Base-by-base conservation (phyloP, 2,888 invertebrate species). In the Melanchra persicariae region DNA sequence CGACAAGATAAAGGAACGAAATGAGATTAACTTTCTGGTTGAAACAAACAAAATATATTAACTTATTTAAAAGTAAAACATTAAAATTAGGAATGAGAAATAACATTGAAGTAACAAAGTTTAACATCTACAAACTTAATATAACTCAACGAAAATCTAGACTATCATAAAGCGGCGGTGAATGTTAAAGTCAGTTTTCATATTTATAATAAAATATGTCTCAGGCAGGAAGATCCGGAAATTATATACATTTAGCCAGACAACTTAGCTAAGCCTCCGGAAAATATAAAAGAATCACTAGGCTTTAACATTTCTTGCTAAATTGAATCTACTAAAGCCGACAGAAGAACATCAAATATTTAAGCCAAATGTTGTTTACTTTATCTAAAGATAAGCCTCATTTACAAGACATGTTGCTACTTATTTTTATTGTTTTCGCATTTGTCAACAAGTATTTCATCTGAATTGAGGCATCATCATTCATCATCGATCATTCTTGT, bases 221-320 rank as follows among this genome's bases (percentile, higher is more conserved):
- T n/a, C 3, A 10, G 47, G 40, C 40, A 49, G 15, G 15, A 54
- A 34, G 15, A 17, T 59, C 78, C 58, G 71, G 74, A 77, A 74
- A 74, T 74, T 70, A 55, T 4, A 71, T 47, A 57, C 70, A 69
- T 59, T 70, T 52, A 59, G 58, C n/a, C 52, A 24, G 45, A 70
- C 24, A 43, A n/a, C 12, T 49, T 40, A 22, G 22, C 30, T 7
- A 66, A 51, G 19, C 9, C 51, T 70, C 24, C 40, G 17, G 54
- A 59, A 70, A 70, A 34, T 49, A 9, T 54, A 24, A 55, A 77
- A 12, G 52, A 1, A 24, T 24, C n/a, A 9, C 52, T 74, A 47
- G 45, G 15, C 24, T 30, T 37, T 47, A 58, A 43, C 12, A 40
- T 70, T 45, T 70, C 12, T 6, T 19, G 12, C 47, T 70, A 47